These are phyloP conservation scores for Dipodomys spectabilis DNA, from an alignment of 2,113 vertebrate species.

Conservation along the genomic window DNA sequence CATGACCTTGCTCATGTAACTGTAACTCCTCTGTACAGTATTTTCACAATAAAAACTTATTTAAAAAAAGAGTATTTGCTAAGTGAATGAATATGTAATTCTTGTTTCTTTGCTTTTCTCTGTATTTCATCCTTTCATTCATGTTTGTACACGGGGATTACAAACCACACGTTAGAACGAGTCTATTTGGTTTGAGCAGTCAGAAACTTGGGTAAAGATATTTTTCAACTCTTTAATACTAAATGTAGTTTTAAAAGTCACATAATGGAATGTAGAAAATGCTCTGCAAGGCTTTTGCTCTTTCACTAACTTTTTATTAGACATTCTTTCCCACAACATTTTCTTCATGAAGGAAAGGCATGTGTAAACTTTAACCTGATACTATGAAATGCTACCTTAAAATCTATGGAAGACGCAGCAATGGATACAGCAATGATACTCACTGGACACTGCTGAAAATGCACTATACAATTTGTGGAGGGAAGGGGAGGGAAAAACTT, in stretches of 20 bases:
- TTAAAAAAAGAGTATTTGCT: background rate
- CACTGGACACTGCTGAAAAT: no score
- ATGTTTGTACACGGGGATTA: background rate
- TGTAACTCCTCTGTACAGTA: no score
- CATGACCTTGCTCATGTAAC: no score
- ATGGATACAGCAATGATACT: no score
- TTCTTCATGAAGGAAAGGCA: conserved; percentile 36
- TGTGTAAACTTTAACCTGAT: conserved; percentile 45
- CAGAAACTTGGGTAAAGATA: background rate
- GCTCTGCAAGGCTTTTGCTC: conserved; percentile 35
- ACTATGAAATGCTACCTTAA: conserved; percentile 8
- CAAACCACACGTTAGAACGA: background rate
- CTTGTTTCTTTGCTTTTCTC: background rate
- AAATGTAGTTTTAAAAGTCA: conserved; percentile 16
- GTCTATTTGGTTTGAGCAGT: background rate
- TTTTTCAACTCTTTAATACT: conserved; percentile 46
- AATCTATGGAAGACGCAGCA: no score
- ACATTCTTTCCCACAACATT: conserved; percentile 35
- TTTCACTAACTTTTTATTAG: background rate
- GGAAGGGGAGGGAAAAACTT: no score
- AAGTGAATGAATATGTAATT: background rate
- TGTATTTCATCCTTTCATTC: background rate
- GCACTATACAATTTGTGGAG: no score
- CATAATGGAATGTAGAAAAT: conserved; percentile 16
- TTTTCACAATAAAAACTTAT: no score